phyloP scores from a whole-genome alignment of 2,888 invertebrate genomes.

The Antheraea assamensis region DNA sequence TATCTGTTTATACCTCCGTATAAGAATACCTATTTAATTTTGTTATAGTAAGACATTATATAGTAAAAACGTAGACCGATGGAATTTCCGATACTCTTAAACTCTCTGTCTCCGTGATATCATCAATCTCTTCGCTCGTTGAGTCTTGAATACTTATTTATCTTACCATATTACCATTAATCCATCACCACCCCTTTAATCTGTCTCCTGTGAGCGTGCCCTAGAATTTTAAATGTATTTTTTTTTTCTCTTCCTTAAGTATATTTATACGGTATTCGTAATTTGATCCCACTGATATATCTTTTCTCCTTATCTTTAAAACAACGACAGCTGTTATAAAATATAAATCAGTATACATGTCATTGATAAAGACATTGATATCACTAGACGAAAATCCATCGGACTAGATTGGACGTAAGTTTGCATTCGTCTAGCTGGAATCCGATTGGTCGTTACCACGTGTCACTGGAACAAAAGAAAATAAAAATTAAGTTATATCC shows the following conservation, averaged over 20 bases:
- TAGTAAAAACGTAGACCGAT: background rate
- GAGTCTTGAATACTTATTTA: conserved; percentile 13
- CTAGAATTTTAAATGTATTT: background rate
- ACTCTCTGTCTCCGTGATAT: background rate
- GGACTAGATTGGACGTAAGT: too few relatives aligned
- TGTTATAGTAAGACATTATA: background rate
- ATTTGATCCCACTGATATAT: too few relatives aligned
- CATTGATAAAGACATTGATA: too few relatives aligned
- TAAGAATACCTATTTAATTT: background rate
- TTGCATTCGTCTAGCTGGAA: too few relatives aligned
- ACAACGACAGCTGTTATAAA: too few relatives aligned
- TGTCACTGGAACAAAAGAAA: too few relatives aligned
- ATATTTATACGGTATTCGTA: background rate
- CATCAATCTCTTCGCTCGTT: conserved; percentile 13
- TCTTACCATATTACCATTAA: conserved; percentile 13
- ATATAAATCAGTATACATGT: too few relatives aligned
- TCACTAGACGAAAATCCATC: too few relatives aligned
- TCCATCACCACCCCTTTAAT: conserved; percentile 16
- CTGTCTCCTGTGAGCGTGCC: background rate
- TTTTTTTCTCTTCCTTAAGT: background rate
- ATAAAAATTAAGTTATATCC: too few relatives aligned
- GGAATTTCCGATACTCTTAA: conserved; percentile 4
- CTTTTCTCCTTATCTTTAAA: too few relatives aligned
- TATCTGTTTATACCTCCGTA: background rate
- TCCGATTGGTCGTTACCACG: too few relatives aligned